Base-by-base conservation (phyloP, 2,113 vertebrate species). In the Nanorana parkeri region DNA sequence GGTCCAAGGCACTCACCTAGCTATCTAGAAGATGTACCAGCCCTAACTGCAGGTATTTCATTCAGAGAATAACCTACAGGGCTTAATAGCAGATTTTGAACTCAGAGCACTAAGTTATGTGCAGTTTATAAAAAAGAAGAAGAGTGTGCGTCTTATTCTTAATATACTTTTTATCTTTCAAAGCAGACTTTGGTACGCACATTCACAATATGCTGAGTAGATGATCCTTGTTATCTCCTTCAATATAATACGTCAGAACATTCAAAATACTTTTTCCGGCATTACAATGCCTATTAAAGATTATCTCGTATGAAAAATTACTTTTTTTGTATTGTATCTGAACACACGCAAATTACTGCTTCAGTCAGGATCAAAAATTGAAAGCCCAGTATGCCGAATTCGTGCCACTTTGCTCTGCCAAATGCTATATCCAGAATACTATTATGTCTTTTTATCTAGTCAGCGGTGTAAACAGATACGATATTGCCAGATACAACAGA, bases 361-460 rank as follows among this genome's bases (percentile, higher is more conserved):
- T 58, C 58, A 23, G 28, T 56, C 6, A 79, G 15, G 20, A 47
- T 24, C 52, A 58, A 54, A 19, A 51, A 54, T 52, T 23, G 60
- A 66, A 41, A 52, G 41, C 64, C 7, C 28, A 17, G 77, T 41
- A 56, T 29, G 77, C 20, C 19, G 52, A 5, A 29, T 52, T 68
- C 68, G 28, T 56, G 47, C 2, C 32, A 68, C 6, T 67, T 28
- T 55, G 47, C 71, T 16, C 19, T 32, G 65, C 54, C 52, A 69
- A 68, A 80, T 60, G 15, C 32, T 41, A 29, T 56, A 17, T 32
- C 71, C 26, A n/a, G 28, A 63, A 71, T 69, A 36, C 47, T 80
- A 28, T 80, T 80, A 71, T 69, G 26, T 5, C 65, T 68, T 29
- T 79, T 41, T 79, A 60, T 68, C 65, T 68, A 68, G 54, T 58